Evolutionary conservation across 2,797 vertebrate species (phyloP).

Genomic region (Sebastes miniatus): DNA sequence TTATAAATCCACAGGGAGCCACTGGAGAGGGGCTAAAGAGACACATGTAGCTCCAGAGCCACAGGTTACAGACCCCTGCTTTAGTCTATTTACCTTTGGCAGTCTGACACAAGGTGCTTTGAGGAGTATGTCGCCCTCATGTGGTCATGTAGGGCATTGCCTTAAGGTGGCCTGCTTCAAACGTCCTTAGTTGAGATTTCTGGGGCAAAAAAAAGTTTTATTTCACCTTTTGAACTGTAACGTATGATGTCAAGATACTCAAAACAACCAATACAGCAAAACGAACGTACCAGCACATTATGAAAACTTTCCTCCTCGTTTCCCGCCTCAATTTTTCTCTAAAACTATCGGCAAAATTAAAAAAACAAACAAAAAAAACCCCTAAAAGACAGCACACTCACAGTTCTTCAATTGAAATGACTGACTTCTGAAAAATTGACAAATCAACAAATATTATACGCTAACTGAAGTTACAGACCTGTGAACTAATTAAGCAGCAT

Average conservation of each 20-base stretch:
- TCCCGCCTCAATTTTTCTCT: neutral
- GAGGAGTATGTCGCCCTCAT: neutral
- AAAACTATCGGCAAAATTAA: no score
- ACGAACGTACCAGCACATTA: neutral
- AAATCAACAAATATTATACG: neutral
- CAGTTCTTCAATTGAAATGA: neutral
- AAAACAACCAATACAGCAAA: neutral
- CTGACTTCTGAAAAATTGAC: neutral
- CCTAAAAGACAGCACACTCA: neutral
- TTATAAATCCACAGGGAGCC: no score
- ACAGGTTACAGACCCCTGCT: no score
- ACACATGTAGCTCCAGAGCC: no score
- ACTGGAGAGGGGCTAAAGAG: no score
- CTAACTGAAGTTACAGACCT: neutral
- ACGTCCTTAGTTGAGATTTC: neutral
- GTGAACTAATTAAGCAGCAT: neutral
- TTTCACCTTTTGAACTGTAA: neutral
- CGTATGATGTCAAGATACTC: neutral
- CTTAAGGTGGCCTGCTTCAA: neutral
- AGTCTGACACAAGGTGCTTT: neutral
- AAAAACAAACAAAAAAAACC: neutral
- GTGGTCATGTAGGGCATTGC: neutral
- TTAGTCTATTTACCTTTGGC: neutral
- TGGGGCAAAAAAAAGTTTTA: neutral
- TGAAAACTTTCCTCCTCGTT: neutral